Evolutionary conservation across 2,888 invertebrate species (phyloP), one percentile per base, ranked within the genome.

Genomic region (Lamproptera curius): DNA sequence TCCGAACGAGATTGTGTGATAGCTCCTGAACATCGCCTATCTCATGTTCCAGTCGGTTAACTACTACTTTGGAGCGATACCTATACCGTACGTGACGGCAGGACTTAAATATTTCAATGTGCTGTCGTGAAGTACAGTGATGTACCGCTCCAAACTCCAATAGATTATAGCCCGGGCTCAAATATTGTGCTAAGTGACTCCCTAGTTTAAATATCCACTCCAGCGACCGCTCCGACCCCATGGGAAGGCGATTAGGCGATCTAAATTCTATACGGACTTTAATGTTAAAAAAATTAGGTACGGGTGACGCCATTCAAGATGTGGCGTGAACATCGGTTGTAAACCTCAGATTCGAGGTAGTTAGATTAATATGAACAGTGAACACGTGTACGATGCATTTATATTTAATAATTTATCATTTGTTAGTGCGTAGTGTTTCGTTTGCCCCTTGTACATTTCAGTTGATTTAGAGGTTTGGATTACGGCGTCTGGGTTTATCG

Each of bases 1-100:
- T 84, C 93, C 94, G 64, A 95, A 95, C 78, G 95, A 95, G 81
- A 94, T 95, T 73, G 93, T 93, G 90, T 93, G 93, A 93, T 93
- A 91, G 91, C 92, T 91, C 81, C 89, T 91, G 59, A 90, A 90
- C 76, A 89, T 90, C 84, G 92, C 91, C 86, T 91, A 90, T 70
- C 88, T 91, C 80, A 90, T 91, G 84, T 89, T 90, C 72, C 90
- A 91, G 68, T 91, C 90, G 60, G 88, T 91, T 70, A 90, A 89
- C 76, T 90, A 90, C 75, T 90, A 82, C 64, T 75, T 79, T 49
- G 84, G 82, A 56, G 75, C 78, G 53, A 86, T 87, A 54, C 88
- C 88, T 52, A 72, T 88, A 58, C 88, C 88, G 50, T 86, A 85
- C 70, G 75, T 87, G 37, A 73, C 81, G 54, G 76, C 73, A 52